A percentile compares a stretch with the other conserved stretches of the same genome.
Evolutionary conservation across 2,888 invertebrate species (phyloP).

Genomic region (Stegana nigrithorax): DNA sequence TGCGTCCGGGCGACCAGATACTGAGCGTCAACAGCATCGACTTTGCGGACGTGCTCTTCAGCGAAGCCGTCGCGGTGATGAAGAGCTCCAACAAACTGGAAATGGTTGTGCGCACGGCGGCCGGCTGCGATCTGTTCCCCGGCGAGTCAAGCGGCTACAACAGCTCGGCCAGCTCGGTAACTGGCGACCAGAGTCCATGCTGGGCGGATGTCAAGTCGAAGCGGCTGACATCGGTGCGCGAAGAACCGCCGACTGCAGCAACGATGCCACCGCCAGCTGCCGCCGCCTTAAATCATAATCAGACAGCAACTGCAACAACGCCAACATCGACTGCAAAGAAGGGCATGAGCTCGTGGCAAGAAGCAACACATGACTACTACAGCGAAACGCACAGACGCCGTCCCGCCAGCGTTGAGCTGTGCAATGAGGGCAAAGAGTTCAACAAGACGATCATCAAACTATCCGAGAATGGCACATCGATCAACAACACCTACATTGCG

Average conservation of each 20-base stretch:
- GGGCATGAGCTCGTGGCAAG: conserved; percentile 66
- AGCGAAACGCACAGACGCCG: conserved; percentile 32
- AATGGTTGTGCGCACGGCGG: conserved; percentile 80
- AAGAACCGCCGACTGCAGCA: conserved; percentile 69
- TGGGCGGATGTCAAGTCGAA: conserved; percentile 74
- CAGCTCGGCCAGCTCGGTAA: conserved; percentile 85
- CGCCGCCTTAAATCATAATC: neutral
- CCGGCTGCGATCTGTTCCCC: conserved; percentile 82
- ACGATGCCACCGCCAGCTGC: neutral
- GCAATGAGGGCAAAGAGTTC: conserved; percentile 55
- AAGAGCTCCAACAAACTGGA: conserved; percentile 82
- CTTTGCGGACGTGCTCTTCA: conserved; percentile 81
- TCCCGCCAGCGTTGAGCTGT: conserved; percentile 26
- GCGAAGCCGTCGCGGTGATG: conserved; percentile 85
- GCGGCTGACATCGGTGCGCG: conserved; percentile 79
- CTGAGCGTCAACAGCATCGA: conserved; percentile 88
- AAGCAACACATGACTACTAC: conserved; percentile 6
- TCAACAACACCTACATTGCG: conserved; percentile 72
- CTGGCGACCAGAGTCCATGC: conserved; percentile 79
- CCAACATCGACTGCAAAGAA: too few relatives aligned
- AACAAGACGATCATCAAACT: conserved; percentile 81
- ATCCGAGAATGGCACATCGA: conserved; percentile 78
- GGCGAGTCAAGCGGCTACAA: conserved; percentile 87
- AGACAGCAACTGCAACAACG: neutral
- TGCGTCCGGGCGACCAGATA: conserved; percentile 92